Evolutionary conservation across 2,888 invertebrate species (phyloP), one percentile per base, ranked within the genome.

Genomic region (Notodonta ziczac): DNA sequence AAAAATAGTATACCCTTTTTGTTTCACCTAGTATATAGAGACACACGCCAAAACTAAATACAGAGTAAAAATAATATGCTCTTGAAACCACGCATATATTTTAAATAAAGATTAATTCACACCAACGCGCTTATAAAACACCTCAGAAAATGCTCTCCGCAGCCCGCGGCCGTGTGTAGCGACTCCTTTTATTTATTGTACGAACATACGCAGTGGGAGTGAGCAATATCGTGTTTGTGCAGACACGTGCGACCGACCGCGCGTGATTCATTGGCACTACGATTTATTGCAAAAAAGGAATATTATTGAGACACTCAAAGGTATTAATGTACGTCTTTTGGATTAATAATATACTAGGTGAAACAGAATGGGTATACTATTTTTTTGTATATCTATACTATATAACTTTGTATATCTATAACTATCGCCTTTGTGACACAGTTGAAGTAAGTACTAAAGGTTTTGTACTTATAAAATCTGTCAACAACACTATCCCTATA

Each of bases 181-280:
- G 13, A 44, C 16, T 69, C 65, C 63, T 70, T 69, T 76, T 77
- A 72, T 77, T 77, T 77, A 76, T 74, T 67, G 61, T 24, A 24
- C 56, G 44, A 56, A 64, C 63, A 70, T 69, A 68, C 63, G 63
- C 62, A 61, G 65, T 65, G 71, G 68, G 74, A 65, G 73, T 67
- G 74, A 74, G 74, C 76, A 73, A 80, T 82, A 80, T 70, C 66
- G 72, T 78, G 76, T 73, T 74, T 72, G 66, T 73, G 67, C 73
- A 75, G 75, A 72, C 74, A 68, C 66, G 51, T 48, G 59, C 54
- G 63, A 57, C 42, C 58, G 51, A 59, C 57, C 58, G 55, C 51
- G 55, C 56, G 66, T 70, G 71, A 73, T 76, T 69, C 70, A 75
- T 72, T 65, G 67, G 66, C 44, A 10, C 13, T 14, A 14, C 4